Conservation (phyloP, 2,888 invertebrate genomes). For the Scaptomyza flava region DNA sequence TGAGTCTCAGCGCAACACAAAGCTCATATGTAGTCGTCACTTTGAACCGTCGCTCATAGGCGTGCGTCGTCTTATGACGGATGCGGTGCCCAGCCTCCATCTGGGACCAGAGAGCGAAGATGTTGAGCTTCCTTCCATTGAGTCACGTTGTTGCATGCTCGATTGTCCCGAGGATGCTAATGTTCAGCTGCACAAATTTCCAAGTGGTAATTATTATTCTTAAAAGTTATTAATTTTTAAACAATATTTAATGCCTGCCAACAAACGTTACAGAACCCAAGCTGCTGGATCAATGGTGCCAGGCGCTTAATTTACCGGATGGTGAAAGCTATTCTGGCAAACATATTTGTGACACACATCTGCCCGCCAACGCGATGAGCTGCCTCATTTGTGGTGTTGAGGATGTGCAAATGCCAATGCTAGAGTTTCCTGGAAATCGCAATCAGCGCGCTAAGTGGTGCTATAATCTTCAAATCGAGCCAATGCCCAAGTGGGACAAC, state of each 20-base stretch:
- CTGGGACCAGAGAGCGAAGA: constrained; percentile 46
- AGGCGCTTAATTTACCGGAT: constrained; percentile 46
- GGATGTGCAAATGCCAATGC: constrained; percentile 50
- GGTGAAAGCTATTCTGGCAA: constrained; percentile 38
- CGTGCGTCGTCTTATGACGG: constrained; percentile 75
- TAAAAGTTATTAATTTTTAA: not conserved
- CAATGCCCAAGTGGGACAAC: constrained; percentile 64
- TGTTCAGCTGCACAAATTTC: constrained; percentile 64
- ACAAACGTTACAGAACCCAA: constrained; percentile 38
- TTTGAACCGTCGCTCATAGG: constrained; percentile 69
- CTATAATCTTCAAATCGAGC: constrained; percentile 67
- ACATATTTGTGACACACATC: constrained; percentile 53
- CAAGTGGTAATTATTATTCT: constrained; percentile 51
- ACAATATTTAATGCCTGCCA: not conserved
- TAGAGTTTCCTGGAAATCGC: constrained; percentile 64
- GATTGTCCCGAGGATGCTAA: constrained; percentile 41
- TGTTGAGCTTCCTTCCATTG: not conserved
- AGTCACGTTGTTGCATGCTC: constrained; percentile 60
- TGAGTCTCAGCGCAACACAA: constrained; percentile 68
- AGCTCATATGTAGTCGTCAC: constrained; percentile 70
- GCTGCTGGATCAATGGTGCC: constrained; percentile 62
- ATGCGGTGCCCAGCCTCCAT: constrained; percentile 76
- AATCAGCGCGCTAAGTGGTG: constrained; percentile 71
- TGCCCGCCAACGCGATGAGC: constrained; percentile 40
- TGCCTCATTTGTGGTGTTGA: constrained; percentile 63